Conservation (phyloP, 2,113 vertebrate species). For the Peromyscus leucopus region DNA sequence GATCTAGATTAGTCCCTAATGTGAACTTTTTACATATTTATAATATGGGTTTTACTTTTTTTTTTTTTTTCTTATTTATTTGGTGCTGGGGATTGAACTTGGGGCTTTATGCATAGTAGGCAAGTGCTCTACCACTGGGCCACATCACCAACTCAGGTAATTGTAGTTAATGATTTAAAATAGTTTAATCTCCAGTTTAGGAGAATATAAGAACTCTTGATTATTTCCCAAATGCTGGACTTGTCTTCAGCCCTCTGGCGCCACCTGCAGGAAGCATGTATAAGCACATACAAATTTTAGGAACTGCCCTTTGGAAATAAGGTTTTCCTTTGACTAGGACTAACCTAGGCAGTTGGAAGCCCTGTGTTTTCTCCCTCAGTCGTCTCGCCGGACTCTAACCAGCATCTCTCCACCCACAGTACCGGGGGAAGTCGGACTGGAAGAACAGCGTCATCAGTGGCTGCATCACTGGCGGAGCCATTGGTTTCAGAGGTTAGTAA, state of each 20-base stretch:
- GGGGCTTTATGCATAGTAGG: background rate
- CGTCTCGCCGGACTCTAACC: conserved; percentile 56
- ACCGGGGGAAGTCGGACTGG: conserved; percentile 97
- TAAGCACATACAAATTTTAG: conserved; percentile 23
- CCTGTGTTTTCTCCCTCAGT: background rate
- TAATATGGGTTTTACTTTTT: background rate
- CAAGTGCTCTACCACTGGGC: background rate
- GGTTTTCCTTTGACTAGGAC: conserved; percentile 45
- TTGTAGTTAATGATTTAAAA: conserved; percentile 9
- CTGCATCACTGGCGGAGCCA: conserved; percentile 96
- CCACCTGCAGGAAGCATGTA: conserved; percentile 20
- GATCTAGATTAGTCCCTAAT: background rate
- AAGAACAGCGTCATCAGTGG: conserved; percentile 98
- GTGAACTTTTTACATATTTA: conserved; percentile 19
- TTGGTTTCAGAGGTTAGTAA: conserved; percentile 95
- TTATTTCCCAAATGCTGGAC: background rate
- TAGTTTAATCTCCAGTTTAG: no score
- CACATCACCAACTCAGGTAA: background rate
- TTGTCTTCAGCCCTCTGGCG: background rate
- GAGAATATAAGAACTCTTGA: background rate
- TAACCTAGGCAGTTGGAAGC: conserved; percentile 30
- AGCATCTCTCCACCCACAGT: conserved; percentile 85
- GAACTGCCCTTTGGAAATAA: background rate
- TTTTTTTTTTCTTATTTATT: background rate
- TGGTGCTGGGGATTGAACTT: background rate